Percentiles rank a stretch among this genome's conserved stretches.
Conservation (phyloP, 2,888 invertebrate species). For the Drosophila nigricruria region DNA sequence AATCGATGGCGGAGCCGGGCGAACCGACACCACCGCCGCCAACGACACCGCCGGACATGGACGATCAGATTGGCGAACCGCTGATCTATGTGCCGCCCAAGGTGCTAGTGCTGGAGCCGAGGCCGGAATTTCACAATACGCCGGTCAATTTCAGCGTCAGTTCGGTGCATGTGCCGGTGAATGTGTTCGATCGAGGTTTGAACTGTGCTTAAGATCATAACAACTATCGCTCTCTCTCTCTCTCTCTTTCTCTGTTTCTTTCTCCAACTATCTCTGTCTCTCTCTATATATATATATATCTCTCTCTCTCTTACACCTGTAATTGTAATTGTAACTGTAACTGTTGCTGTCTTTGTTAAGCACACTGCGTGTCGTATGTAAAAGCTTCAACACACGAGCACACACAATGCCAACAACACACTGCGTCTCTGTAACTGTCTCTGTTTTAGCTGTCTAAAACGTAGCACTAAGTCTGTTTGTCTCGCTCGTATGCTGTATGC, state of each 20-base stretch:
- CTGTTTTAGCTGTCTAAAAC: constrained; percentile 35
- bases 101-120: constrained; percentile 88
- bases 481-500: constrained; percentile 37
- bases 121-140: constrained; percentile 92
- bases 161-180: constrained; percentile 97
- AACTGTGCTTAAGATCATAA: constrained; percentile 45
- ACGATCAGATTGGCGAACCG: constrained; percentile 87
- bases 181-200: constrained; percentile 95
- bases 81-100: constrained; percentile 87
- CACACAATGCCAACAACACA: constrained; percentile 35
- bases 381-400: constrained; percentile 59
- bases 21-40: constrained; percentile 86
- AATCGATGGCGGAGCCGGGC: constrained; percentile 88
- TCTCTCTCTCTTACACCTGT: constrained; percentile 19
- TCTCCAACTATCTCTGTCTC: constrained; percentile 13
- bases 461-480: constrained; percentile 38
- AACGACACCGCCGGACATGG: constrained; percentile 86
- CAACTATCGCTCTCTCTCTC: constrained; percentile 42
- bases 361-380: constrained; percentile 52
- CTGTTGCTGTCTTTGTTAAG: constrained; percentile 41
- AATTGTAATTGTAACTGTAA: constrained; percentile 45
- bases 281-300: constrained; percentile 20
- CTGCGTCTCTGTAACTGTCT: constrained; percentile 54
- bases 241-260: constrained; percentile 21
- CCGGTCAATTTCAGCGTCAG: constrained; percentile 92